Evolutionary conservation across 2,113 vertebrate species (phyloP).

Genomic region (Triplophysa rosa): DNA sequence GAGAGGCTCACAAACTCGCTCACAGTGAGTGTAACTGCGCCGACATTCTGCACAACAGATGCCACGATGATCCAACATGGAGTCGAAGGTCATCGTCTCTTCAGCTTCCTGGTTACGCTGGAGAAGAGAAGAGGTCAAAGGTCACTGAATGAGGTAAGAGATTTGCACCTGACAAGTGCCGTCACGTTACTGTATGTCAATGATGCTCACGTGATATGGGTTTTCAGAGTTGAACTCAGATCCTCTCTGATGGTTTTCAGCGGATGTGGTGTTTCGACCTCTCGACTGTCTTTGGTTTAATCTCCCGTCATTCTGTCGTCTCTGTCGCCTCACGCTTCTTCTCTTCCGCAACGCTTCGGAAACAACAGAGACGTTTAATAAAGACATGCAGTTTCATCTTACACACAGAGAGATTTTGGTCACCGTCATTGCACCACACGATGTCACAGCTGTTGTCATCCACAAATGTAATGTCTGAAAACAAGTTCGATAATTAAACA

Average conservation of each 20-base stretch:
- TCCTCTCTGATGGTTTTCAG: slow-evolving; percentile 65
- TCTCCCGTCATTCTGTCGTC: slow-evolving; percentile 58
- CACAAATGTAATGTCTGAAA: too few relatives aligned
- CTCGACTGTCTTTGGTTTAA: slow-evolving; percentile 74
- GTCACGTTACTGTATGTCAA: not conserved
- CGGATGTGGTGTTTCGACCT: slow-evolving; percentile 65
- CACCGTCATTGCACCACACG: too few relatives aligned
- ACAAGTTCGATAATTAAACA: too few relatives aligned
- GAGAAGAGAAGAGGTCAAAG: slow-evolving; percentile 35
- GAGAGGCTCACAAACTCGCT: slow-evolving; percentile 89
- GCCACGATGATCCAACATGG: slow-evolving; percentile 90
- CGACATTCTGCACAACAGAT: slow-evolving; percentile 90
- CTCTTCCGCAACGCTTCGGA: slow-evolving; percentile 40
- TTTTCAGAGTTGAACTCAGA: slow-evolving; percentile 86
- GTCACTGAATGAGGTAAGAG: not conserved
- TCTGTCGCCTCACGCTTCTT: slow-evolving; percentile 22
- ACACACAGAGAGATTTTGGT: too few relatives aligned
- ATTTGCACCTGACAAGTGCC: too few relatives aligned
- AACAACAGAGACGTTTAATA: not conserved
- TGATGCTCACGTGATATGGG: slow-evolving; percentile 85
- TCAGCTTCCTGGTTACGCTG: slow-evolving; percentile 77
- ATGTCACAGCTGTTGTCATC: too few relatives aligned
- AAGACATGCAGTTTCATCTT: not conserved
- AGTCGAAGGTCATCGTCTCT: slow-evolving; percentile 85
- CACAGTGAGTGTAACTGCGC: slow-evolving; percentile 88